Conservation (phyloP, 2,888 invertebrate species). For the Epistrophe grossulariae region DNA sequence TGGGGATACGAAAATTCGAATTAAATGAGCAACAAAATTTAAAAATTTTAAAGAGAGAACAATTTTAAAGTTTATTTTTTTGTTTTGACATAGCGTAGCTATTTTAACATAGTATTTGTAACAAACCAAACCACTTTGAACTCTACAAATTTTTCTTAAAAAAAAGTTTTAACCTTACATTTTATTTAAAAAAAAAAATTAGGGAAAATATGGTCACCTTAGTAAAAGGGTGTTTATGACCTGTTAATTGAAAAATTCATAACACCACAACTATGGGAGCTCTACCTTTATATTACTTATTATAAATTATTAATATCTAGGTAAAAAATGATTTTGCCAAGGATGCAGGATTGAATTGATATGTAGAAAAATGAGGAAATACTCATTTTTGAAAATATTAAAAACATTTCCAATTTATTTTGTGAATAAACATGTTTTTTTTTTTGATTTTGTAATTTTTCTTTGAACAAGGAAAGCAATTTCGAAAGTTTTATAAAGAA, state of each 20-base stretch:
- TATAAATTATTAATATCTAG: neutral
- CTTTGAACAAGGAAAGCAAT: neutral
- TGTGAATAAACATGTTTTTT: neutral
- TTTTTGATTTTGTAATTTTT: constrained; percentile 31
- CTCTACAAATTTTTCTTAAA: no score
- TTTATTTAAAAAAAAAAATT: neutral
- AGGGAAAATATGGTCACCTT: neutral
- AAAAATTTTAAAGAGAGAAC: no score
- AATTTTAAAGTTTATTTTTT: no score
- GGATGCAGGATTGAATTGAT: neutral
- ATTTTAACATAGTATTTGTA: no score
- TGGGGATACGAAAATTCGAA: no score
- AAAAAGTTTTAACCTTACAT: no score
- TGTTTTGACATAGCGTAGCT: no score
- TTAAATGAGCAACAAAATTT: no score
- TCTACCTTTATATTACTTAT: neutral
- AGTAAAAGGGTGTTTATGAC: neutral
- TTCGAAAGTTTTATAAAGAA: no score
- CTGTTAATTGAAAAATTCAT: neutral
- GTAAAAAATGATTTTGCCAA: neutral
- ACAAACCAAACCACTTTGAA: no score
- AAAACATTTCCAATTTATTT: neutral
- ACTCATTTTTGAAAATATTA: neutral
- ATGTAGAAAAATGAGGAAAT: neutral
- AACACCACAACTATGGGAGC: constrained; percentile 15